A percentile compares a stretch with the other conserved stretches of the same genome.
These are phyloP conservation scores for Fragum sueziense DNA, from an alignment of 2,888 invertebrate genomes.

Conservation along the genomic window DNA sequence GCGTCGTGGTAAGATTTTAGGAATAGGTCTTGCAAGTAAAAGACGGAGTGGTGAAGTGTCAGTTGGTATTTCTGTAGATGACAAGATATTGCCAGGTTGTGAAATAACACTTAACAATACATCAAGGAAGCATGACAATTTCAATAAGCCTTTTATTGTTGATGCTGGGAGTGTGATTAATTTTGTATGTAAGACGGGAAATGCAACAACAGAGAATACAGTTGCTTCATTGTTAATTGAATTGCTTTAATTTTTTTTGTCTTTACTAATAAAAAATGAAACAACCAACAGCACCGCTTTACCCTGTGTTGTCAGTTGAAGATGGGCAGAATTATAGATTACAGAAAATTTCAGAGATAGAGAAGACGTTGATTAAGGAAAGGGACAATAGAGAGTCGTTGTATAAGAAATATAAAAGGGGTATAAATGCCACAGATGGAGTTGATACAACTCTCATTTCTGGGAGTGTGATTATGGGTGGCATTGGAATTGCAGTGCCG, in stretches of 20 bases:
- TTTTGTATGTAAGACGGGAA: slow-evolving; percentile 34
- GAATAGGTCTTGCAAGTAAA: slow-evolving; percentile 30
- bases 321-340: slow-evolving; percentile 54
- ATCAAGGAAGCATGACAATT: slow-evolving; percentile 42
- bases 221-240: slow-evolving; percentile 38
- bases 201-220: slow-evolving; percentile 38
- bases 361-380: slow-evolving; percentile 23
- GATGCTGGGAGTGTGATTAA: slow-evolving; percentile 41
- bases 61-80: slow-evolving; percentile 37
- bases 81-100: slow-evolving; percentile 31
- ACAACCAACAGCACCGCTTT: slow-evolving; percentile 46
- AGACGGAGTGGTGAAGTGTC: slow-evolving; percentile 30
- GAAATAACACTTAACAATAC: slow-evolving; percentile 42
- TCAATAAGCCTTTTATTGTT: slow-evolving; percentile 33
- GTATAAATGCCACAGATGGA: slow-evolving; percentile 47
- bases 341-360: slow-evolving; percentile 48
- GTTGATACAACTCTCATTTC: slow-evolving; percentile 45
- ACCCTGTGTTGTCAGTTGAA: slow-evolving; percentile 47
- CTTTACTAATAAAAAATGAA: slow-evolving; percentile 38
- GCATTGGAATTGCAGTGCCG: slow-evolving; percentile 28
- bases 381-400: slow-evolving; percentile 40
- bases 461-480: slow-evolving; percentile 30
- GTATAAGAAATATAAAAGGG: slow-evolving; percentile 50
- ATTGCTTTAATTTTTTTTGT: slow-evolving; percentile 27
- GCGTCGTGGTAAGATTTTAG: slow-evolving; percentile 37